Percentiles rank a stretch among this genome's conserved stretches.
Evolutionary conservation across 2,113 vertebrate species (phyloP).

Genomic region (Aepyceros melampus): DNA sequence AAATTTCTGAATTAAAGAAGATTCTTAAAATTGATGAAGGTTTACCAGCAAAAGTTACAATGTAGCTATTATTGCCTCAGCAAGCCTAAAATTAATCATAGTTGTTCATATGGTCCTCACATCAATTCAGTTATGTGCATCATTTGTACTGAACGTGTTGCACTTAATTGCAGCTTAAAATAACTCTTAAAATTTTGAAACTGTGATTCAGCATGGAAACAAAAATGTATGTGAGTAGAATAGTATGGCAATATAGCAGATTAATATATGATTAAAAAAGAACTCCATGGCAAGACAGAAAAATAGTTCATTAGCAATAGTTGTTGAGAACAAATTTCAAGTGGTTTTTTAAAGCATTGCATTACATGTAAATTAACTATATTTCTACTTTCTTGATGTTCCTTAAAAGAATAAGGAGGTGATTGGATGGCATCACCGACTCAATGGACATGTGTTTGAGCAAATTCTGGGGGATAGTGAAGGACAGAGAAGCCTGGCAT

Average conservation of each 20-base stretch:
- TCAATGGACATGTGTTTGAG: background rate
- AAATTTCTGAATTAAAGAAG: background rate
- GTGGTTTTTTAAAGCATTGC: background rate
- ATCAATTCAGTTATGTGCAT: background rate
- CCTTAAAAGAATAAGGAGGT: background rate
- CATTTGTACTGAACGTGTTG: background rate
- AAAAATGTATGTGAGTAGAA: background rate
- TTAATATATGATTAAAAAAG: background rate
- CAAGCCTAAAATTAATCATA: background rate
- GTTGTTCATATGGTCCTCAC: background rate
- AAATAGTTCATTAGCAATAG: background rate
- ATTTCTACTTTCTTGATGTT: background rate
- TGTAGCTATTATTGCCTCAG: background rate
- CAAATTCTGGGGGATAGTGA: background rate
- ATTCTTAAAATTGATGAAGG: background rate
- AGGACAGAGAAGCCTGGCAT: background rate
- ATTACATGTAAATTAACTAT: background rate
- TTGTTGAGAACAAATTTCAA: background rate
- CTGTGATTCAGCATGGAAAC: background rate
- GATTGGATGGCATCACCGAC: background rate
- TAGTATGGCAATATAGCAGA: background rate
- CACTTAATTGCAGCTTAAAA: background rate
- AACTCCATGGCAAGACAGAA: background rate
- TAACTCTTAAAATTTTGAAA: background rate
- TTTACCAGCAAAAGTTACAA: background rate